Percentiles rank a stretch among this genome's conserved stretches.
Evolutionary conservation across 2,113 vertebrate genomes (phyloP).

Genomic region (Urocitellus parryii): DNA sequence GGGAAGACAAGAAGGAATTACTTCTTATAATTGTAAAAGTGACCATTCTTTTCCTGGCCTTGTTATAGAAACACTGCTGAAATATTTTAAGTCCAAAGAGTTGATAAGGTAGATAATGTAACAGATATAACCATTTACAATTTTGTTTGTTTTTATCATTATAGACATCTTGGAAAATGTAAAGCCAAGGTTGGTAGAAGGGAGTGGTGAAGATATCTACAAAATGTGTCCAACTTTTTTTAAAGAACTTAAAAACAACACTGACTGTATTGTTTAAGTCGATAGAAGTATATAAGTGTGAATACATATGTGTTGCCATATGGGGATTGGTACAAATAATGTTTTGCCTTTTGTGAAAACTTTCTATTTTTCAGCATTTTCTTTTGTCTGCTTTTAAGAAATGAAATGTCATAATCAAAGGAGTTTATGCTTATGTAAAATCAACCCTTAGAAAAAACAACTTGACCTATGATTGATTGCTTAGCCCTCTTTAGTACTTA

Average conservation of each 20-base stretch:
- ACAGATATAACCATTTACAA: background rate
- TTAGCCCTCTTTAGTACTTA: background rate
- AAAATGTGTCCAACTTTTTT: background rate
- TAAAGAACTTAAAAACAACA: background rate
- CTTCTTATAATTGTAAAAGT: constrained; percentile 25
- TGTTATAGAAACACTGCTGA: constrained; percentile 18
- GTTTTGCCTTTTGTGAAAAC: background rate
- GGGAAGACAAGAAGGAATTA: background rate
- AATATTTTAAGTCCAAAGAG: constrained; percentile 45
- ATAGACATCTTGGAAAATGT: constrained; percentile 46
- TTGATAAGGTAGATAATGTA: background rate
- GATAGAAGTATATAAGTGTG: background rate
- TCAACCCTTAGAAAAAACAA: constrained; percentile 1
- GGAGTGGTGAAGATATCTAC: background rate
- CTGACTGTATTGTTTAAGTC: background rate
- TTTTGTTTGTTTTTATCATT: constrained; percentile 26
- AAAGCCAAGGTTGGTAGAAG: background rate
- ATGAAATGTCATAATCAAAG: background rate
- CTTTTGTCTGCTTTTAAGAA: constrained; percentile 9
- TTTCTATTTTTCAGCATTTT: background rate
- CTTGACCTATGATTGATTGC: background rate
- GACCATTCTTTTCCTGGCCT: constrained; percentile 17
- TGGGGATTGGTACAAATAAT: background rate
- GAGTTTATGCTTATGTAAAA: background rate
- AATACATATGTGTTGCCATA: background rate